phyloP scores from a whole-genome alignment of 2,113 vertebrate genomes.

The Condylura cristata region DNA sequence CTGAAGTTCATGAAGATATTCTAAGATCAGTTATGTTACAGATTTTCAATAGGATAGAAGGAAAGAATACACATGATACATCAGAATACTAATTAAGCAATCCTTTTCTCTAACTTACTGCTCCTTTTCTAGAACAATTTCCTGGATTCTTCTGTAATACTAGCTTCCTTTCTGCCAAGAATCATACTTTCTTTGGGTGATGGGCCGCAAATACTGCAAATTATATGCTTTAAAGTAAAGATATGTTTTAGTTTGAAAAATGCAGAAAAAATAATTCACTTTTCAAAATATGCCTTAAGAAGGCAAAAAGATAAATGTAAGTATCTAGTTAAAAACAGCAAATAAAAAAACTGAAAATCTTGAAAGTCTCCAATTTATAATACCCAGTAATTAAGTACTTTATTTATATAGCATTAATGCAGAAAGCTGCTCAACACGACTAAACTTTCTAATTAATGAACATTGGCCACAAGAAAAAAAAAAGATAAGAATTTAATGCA shows the following conservation, averaged over 20 bases:
- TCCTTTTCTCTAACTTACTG: constrained; percentile 33
- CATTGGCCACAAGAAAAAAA: constrained; percentile 39
- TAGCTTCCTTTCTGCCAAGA: constrained; percentile 51
- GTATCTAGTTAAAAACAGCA: constrained; percentile 25
- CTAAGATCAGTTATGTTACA: constrained; percentile 7
- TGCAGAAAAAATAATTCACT: constrained; percentile 41
- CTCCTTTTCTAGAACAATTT: background rate
- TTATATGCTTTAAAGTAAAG: constrained; percentile 44
- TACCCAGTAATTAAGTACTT: constrained; percentile 1
- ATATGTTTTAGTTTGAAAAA: constrained; percentile 23
- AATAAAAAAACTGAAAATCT: constrained; percentile 42
- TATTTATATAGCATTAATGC: constrained; percentile 39
- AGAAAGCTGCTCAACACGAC: constrained; percentile 35
- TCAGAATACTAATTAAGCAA: constrained; percentile 38
- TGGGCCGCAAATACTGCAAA: background rate
- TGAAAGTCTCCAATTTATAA: constrained; percentile 22
- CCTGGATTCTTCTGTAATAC: constrained; percentile 29
- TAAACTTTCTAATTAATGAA: constrained; percentile 53
- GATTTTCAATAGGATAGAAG: constrained; percentile 43
- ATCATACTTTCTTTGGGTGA: constrained; percentile 32
- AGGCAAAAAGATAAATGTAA: constrained; percentile 36
- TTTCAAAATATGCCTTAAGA: constrained; percentile 32
- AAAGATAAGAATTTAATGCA: constrained; percentile 22
- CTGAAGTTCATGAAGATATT: constrained; percentile 33
- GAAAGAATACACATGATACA: constrained; percentile 29